A percentile compares a stretch with the other conserved stretches of the same genome.
Conservation (phyloP, 2,113 vertebrate genomes). For the Nannobrachium achirus region DNA sequence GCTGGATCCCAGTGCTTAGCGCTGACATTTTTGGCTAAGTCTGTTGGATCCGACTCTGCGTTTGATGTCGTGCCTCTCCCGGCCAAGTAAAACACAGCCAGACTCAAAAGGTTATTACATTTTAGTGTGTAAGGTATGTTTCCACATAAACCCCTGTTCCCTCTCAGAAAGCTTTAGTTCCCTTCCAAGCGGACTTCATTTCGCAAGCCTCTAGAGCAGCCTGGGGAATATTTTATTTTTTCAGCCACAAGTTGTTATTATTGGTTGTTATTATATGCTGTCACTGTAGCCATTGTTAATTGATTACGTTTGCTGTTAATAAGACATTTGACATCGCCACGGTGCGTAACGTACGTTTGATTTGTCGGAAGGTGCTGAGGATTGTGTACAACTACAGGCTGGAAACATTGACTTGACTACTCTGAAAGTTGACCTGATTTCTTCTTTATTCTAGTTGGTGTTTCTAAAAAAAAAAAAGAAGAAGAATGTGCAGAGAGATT, state of each 20-base stretch:
- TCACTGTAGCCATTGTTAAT: constrained; percentile 56
- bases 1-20: constrained; percentile 70
- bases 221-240: constrained; percentile 69
- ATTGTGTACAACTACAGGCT: neutral
- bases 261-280: constrained; percentile 58
- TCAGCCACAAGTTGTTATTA: constrained; percentile 56
- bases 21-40: constrained; percentile 79
- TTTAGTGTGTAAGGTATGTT: constrained; percentile 81
- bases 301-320: constrained; percentile 52
- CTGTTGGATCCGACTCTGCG: constrained; percentile 73
- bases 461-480: constrained; percentile 20
- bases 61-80: constrained; percentile 75
- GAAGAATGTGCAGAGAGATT: constrained; percentile 28
- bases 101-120: constrained; percentile 81
- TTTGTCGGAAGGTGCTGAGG: neutral
- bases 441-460: constrained; percentile 20
- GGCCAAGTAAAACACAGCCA: constrained; percentile 81
- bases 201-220: constrained; percentile 60
- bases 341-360: constrained; percentile 14
- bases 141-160: constrained; percentile 73
- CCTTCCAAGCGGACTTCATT: constrained; percentile 76
- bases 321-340: constrained; percentile 13
- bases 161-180: constrained; percentile 64
- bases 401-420: neutral
- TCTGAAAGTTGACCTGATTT: constrained; percentile 19